phyloP scores from a whole-genome alignment of 2,113 vertebrate genomes.

The Apaloderma vittatum region DNA sequence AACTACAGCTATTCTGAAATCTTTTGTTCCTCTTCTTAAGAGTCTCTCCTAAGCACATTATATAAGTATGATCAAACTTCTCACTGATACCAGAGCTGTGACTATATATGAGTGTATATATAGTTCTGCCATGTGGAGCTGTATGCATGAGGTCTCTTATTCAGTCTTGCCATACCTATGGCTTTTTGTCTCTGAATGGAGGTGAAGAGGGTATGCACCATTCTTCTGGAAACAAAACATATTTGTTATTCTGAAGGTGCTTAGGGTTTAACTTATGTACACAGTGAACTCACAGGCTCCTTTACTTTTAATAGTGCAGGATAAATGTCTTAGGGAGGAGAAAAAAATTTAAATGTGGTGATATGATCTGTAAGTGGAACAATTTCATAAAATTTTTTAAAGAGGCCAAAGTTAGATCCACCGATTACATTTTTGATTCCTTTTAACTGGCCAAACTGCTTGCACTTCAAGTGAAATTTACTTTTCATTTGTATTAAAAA shows the following conservation, averaged over 20 bases:
- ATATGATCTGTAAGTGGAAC: background rate
- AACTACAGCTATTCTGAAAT: slow-evolving; percentile 48
- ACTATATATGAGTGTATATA: background rate
- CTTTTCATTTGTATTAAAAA: background rate
- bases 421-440: background rate
- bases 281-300: background rate
- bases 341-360: background rate
- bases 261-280: background rate
- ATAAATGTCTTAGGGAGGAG: background rate
- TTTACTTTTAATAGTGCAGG: background rate
- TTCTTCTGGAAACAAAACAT: background rate
- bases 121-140: background rate
- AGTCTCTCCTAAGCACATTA: background rate
- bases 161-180: background rate
- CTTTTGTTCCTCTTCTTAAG: slow-evolving; percentile 36
- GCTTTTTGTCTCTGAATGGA: background rate
- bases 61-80: background rate
- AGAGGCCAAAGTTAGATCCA: background rate
- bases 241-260: background rate
- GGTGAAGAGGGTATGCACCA: background rate
- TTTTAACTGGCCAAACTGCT: background rate
- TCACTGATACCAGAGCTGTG: background rate
- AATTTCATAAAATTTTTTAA: background rate
- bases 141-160: background rate
- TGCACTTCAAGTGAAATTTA: background rate